Conservation (phyloP, 1,140 invertebrate species). For the Nebria ingens region DNA sequence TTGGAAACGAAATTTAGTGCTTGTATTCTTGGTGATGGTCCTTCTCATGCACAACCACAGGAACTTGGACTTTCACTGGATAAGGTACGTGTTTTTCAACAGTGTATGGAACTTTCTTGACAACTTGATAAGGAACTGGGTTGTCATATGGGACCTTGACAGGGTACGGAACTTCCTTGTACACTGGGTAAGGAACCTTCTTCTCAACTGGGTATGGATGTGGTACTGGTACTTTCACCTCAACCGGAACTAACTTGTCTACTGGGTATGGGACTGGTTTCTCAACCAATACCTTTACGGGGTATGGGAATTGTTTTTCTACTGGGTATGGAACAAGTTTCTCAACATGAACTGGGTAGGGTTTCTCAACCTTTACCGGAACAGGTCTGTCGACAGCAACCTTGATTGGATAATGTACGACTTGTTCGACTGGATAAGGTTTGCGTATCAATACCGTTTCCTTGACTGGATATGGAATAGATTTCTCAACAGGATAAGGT, state of each 20-base stretch:
- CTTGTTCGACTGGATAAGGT: slow-evolving; percentile 31
- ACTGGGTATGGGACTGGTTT: slow-evolving; percentile 37
- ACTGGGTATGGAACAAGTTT: slow-evolving; percentile 41
- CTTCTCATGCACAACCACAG: slow-evolving; percentile 28
- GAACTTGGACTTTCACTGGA: slow-evolving; percentile 33
- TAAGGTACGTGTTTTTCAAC: slow-evolving; percentile 31
- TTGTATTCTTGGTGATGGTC: slow-evolving; percentile 25
- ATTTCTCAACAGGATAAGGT: slow-evolving; percentile 48
- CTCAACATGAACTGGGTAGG: slow-evolving; percentile 40
- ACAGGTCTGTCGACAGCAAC: slow-evolving; percentile 19
- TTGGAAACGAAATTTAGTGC: slow-evolving; percentile 18
- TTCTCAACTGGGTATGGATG: slow-evolving; percentile 35
- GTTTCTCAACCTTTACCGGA: slow-evolving; percentile 38
- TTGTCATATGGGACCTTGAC: slow-evolving; percentile 38
- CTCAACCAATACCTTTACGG: slow-evolving; percentile 38
- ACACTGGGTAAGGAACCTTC: slow-evolving; percentile 31
- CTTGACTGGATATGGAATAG: slow-evolving; percentile 44
- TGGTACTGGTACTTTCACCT: slow-evolving; percentile 30
- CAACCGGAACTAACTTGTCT: slow-evolving; percentile 44
- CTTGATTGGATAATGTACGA: slow-evolving; percentile 20
- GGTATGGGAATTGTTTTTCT: slow-evolving; percentile 41
- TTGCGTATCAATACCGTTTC: slow-evolving; percentile 25
- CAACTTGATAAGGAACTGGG: slow-evolving; percentile 39
- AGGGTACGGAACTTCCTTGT: slow-evolving; percentile 28
- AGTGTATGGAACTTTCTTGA: slow-evolving; percentile 32